Base-by-base conservation (phyloP, 2,888 invertebrate genomes). In the Philopedon plagiatum region DNA sequence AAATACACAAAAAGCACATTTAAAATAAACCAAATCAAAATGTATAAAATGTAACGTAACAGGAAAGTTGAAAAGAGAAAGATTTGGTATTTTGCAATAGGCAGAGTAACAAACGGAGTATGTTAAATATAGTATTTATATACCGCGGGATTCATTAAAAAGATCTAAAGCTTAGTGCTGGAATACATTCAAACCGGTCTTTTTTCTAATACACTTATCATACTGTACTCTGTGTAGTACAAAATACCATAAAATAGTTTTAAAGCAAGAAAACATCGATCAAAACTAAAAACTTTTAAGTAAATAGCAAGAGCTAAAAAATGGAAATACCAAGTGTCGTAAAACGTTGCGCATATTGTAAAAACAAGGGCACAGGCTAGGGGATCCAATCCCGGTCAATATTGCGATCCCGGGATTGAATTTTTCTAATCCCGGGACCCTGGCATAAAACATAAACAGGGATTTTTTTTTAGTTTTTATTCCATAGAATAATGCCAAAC, bases 1-100 rank as follows among this genome's bases (percentile, higher is more conserved):
- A 78, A 78, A 78, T 69, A 78, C 74, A 80, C 77, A 80, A 73
- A 81, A 78, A 76, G 71, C 71, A 26, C 56, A 51, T 54, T 57
- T 46, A 61, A 64, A 61, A 39, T 26, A 54, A 73, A 71, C 19
- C 15, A 77, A 57, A 67, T 37, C 57, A 54, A 61, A 67, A 41
- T 11, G 70, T 74, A 77, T 29, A 37, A 64, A 58, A 34, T 46
- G 19, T 5, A 19, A 57, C 26, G 23, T 51, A 21, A 46, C 15
- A 46, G n/a, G 21, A 21, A n/a, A 46, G n/a, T 2, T 11, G 19
- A 46, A 11, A 46, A n/a, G 8, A 19, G 23, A 46, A 9, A 44
- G 9, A 3, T 15, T 41, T 19, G 15, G 18, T 19, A 18, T 44
- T 19, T 44, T 44, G 46, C 11, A 29, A 64, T 34, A 58, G 15